These are phyloP conservation scores for Tipula vernalis DNA, from an alignment of 2,888 invertebrate species.

Conservation along the genomic window DNA sequence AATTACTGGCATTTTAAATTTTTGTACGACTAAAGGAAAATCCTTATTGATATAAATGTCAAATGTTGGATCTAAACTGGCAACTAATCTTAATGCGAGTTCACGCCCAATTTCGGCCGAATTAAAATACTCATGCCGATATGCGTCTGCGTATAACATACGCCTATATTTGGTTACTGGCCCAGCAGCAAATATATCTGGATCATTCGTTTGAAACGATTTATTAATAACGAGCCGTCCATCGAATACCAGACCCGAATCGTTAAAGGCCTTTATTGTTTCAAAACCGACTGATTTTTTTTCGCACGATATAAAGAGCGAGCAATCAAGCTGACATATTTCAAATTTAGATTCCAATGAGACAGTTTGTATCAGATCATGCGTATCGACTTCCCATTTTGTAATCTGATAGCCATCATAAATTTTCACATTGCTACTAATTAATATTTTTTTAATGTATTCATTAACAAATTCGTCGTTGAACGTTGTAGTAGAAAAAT, in stretches of 20 bases:
- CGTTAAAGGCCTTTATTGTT: conserved; percentile 41
- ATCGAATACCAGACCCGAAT: conserved; percentile 45
- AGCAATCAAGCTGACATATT: conserved; percentile 22
- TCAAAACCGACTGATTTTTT: conserved; percentile 23
- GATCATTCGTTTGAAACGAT: conserved; percentile 50
- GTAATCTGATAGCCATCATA: conserved; percentile 24
- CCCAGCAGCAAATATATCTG: conserved; percentile 51
- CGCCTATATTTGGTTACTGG: conserved; percentile 49
- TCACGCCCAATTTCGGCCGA: conserved; percentile 50
- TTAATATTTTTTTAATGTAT: conserved; percentile 21
- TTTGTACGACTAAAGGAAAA: conserved; percentile 23
- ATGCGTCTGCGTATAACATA: conserved; percentile 40
- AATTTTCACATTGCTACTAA: conserved; percentile 21
- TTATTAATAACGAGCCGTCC: conserved; percentile 50
- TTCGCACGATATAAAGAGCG: conserved; percentile 26
- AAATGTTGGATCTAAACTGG: background rate
- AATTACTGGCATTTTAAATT: conserved; percentile 31
- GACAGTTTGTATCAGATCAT: conserved; percentile 21
- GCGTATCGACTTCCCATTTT: conserved; percentile 24
- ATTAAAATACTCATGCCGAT: conserved; percentile 43
- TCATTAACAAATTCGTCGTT: conserved; percentile 18
- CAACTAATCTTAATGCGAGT: background rate
- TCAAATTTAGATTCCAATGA: conserved; percentile 23
- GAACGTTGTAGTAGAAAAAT: conserved; percentile 19
- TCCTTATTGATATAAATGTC: background rate